These are phyloP conservation scores for Eugnorisma glareosa DNA, from an alignment of 2,888 invertebrate species.

Conservation along the genomic window DNA sequence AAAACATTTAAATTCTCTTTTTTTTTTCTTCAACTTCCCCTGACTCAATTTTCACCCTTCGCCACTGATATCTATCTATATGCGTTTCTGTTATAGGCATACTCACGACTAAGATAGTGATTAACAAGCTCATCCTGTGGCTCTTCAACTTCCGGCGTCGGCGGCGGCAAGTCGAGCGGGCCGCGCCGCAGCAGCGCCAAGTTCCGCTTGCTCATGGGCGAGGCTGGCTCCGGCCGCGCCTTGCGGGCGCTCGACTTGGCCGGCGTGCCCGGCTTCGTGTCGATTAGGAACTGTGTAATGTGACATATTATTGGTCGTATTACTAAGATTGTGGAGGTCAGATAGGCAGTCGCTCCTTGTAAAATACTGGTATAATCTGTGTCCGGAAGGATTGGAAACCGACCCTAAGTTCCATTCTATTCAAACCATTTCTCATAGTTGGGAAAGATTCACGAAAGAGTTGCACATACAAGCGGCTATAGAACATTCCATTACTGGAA, in stretches of 20 bases:
- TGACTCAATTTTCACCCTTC: too few relatives aligned
- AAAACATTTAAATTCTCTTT: too few relatives aligned
- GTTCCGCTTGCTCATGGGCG: conserved; percentile 89
- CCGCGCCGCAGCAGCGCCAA: conserved; percentile 87
- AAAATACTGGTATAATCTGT: not conserved
- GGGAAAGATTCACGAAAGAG: not conserved
- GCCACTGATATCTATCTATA: too few relatives aligned
- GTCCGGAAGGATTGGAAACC: not conserved
- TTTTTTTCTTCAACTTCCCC: too few relatives aligned
- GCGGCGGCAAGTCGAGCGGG: conserved; percentile 79
- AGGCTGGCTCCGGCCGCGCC: conserved; percentile 76
- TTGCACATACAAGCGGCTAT: not conserved
- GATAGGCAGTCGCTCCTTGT: not conserved
- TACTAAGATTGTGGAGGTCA: not conserved
- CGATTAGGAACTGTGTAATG: conserved; percentile 73
- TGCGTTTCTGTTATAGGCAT: too few relatives aligned
- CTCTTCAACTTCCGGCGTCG: conserved; percentile 62
- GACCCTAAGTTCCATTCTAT: not conserved
- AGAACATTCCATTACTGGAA: not conserved
- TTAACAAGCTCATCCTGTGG: conserved; percentile 82
- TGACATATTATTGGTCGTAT: not conserved
- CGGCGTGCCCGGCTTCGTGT: conserved; percentile 77
- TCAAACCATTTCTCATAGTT: not conserved
- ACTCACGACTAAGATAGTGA: conserved; percentile 85
- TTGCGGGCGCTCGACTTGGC: conserved; percentile 75